phyloP scores from a whole-genome alignment of 2,113 vertebrate genomes.

The Tapirus terrestris region DNA sequence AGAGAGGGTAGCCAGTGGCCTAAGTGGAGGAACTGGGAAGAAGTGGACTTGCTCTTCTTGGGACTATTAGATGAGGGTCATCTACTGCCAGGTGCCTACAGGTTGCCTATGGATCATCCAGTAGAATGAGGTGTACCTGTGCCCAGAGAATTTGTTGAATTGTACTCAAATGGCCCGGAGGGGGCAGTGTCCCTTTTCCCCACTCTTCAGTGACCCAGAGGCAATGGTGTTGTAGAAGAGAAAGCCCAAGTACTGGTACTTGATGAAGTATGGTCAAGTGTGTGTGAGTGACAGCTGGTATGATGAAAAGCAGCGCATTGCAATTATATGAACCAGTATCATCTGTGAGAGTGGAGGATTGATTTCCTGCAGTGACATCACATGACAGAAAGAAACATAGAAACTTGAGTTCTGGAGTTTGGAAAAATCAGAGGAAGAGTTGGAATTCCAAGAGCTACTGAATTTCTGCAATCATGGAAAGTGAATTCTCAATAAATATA shows the following conservation, averaged over 20 bases:
- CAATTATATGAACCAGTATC: neutral
- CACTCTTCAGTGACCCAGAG: neutral
- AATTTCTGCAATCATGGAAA: neutral
- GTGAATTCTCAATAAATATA: neutral
- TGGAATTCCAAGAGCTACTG: neutral
- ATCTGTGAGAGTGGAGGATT: neutral
- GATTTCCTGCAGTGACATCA: neutral
- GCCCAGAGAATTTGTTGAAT: neutral
- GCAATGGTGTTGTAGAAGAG: neutral
- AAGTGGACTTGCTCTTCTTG: neutral
- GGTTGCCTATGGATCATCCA: neutral
- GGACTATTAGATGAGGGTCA: neutral
- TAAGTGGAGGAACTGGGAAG: neutral
- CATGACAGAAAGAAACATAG: neutral
- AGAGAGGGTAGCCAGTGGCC: neutral
- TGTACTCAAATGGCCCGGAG: neutral
- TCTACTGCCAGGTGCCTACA: neutral
- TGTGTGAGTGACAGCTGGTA: neutral
- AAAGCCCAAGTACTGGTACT: neutral
- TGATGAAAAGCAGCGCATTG: neutral
- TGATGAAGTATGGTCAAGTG: neutral
- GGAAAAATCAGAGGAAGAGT: neutral
- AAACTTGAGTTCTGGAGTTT: neutral
- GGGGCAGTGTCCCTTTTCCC: neutral
- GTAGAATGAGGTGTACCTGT: neutral